These are phyloP conservation scores for Trachelipus rathkii DNA, from an alignment of 1,140 invertebrate species.

Conservation along the genomic window DNA sequence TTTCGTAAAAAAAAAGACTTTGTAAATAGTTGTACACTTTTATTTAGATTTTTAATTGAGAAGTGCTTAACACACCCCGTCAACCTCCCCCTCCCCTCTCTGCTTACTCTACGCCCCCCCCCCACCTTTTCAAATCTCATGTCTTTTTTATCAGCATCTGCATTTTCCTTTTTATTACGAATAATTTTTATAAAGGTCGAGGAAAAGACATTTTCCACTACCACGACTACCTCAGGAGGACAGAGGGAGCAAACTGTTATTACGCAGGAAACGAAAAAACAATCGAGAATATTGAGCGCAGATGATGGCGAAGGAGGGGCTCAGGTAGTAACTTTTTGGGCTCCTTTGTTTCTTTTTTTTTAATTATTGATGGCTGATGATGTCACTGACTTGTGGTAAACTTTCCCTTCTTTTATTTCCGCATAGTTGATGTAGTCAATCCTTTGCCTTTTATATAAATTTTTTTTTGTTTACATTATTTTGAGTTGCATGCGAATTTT, in stretches of 20 bases:
- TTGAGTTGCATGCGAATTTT: not conserved
- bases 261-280: constrained; percentile 84
- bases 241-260: constrained; percentile 80
- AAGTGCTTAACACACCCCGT: no score
- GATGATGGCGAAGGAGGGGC: constrained; percentile 31
- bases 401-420: no score
- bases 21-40: no score
- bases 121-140: no score
- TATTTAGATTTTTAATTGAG: no score
- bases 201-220: constrained; percentile 87
- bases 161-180: no score
- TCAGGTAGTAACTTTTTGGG: not conserved
- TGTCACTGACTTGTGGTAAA: no score
- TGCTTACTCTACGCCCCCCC: no score
- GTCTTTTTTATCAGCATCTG: no score
- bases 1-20: not conserved
- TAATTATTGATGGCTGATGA: not conserved
- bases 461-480: not conserved
- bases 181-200: constrained; percentile 59
- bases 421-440: not conserved
- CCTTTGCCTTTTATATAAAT: not conserved
- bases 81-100: no score
- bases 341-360: not conserved
- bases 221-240: constrained; percentile 71
- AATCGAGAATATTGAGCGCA: constrained; percentile 58